Conservation (phyloP, 2,113 vertebrate species). For the Tyrannus savana region DNA sequence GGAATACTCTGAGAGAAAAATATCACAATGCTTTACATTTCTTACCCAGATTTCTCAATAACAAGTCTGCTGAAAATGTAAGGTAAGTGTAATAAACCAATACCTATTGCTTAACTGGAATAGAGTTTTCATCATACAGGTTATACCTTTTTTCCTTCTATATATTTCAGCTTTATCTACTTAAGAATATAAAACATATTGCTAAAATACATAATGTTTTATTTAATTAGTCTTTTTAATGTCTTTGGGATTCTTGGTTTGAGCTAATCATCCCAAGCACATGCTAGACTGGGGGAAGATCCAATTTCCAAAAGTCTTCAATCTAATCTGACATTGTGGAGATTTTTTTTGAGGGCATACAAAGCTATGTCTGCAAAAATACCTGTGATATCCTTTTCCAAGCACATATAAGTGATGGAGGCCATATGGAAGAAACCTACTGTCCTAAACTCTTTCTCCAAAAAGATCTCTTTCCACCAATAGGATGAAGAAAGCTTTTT, state of each 20-base stretch:
- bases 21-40: not conserved
- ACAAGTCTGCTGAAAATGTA: rapidly evolving
- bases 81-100: not conserved
- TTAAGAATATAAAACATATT: not conserved
- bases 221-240: not conserved
- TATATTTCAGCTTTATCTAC: not conserved
- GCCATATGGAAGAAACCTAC: not conserved
- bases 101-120: not conserved
- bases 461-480: not conserved
- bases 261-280: not conserved
- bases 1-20: not conserved
- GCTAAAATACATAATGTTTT: not conserved
- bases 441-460: not conserved
- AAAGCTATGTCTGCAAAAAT: not conserved
- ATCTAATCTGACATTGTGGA: not conserved
- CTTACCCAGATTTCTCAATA: not conserved
- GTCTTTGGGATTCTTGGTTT: not conserved
- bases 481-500: not conserved
- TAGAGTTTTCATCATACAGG: not conserved
- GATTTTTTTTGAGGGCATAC: not conserved
- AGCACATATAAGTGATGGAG: not conserved
- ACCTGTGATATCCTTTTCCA: not conserved
- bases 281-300: not conserved
- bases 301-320: not conserved
- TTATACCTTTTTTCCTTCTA: not conserved